Evolutionary conservation across 2,888 invertebrate species (phyloP).

Genomic region (Melinopterus prodromus): DNA sequence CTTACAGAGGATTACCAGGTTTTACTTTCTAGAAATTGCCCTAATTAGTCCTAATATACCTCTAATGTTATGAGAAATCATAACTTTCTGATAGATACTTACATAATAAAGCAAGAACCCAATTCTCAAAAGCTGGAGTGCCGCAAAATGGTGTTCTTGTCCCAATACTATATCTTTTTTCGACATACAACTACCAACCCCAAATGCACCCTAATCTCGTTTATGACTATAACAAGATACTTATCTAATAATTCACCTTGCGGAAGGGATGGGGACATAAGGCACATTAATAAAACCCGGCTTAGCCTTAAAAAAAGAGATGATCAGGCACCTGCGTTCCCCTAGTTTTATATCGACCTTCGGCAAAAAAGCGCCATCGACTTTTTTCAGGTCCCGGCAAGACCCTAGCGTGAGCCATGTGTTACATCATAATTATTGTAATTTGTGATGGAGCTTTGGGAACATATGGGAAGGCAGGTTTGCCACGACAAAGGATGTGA

Average conservation of each 20-base stretch:
- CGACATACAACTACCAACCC: not conserved
- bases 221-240: slow-evolving; percentile 21
- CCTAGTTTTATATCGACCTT: not conserved
- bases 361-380: not conserved
- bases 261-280: slow-evolving; percentile 17
- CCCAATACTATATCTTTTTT: too few relatives aligned
- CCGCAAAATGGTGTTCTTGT: too few relatives aligned
- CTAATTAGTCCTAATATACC: too few relatives aligned
- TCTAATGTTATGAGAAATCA: too few relatives aligned
- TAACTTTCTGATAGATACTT: too few relatives aligned
- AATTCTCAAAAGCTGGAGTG: too few relatives aligned
- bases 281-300: slow-evolving; percentile 20
- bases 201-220: not conserved
- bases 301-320: not conserved
- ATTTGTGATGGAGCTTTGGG: slow-evolving; percentile 43
- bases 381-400: not conserved
- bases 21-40: too few relatives aligned
- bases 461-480: slow-evolving; percentile 48
- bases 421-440: slow-evolving; percentile 60
- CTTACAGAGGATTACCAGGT: too few relatives aligned
- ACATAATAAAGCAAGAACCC: too few relatives aligned
- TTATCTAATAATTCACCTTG: slow-evolving; percentile 18
- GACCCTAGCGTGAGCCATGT: slow-evolving; percentile 52
- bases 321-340: slow-evolving; percentile 15
- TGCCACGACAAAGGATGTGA: slow-evolving; percentile 8